These are phyloP conservation scores for Cyphomyrus plagiostoma DNA, from an alignment of 2,113 vertebrate species.

Conservation along the genomic window DNA sequence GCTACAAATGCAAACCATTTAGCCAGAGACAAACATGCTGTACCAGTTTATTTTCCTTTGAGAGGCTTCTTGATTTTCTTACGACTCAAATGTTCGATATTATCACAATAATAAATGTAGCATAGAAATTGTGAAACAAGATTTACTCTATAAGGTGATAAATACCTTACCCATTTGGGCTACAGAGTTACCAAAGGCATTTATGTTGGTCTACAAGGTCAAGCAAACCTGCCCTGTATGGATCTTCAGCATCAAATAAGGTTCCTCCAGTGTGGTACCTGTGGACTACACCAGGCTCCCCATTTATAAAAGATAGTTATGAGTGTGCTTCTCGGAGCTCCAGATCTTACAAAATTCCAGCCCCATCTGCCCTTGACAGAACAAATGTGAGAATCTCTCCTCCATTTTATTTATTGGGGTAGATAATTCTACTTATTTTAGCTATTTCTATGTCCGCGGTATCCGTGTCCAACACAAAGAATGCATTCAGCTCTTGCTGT, in stretches of 20 bases:
- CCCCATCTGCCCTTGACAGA: neutral
- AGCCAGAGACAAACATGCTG: neutral
- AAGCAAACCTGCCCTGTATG: neutral
- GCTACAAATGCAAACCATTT: neutral
- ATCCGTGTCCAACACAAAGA: slow-evolving; percentile 26
- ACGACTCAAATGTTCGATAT: neutral
- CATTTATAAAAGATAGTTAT: neutral
- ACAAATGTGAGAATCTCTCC: neutral
- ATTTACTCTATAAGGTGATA: neutral
- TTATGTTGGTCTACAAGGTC: neutral
- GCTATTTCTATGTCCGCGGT: neutral
- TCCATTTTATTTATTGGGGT: neutral
- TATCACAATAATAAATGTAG: neutral
- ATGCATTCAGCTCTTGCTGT: slow-evolving; percentile 20
- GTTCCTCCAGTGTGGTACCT: neutral
- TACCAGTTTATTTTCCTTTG: neutral
- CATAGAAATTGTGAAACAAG: neutral
- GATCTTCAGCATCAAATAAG: neutral
- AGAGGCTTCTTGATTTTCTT: neutral
- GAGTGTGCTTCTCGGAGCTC: neutral
- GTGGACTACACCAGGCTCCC: neutral
- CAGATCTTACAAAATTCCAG: neutral
- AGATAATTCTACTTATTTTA: neutral
- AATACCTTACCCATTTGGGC: neutral
- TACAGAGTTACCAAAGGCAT: neutral